These are phyloP conservation scores for Chaenogobius annularis DNA, from an alignment of 2,113 vertebrate genomes.

Conservation along the genomic window DNA sequence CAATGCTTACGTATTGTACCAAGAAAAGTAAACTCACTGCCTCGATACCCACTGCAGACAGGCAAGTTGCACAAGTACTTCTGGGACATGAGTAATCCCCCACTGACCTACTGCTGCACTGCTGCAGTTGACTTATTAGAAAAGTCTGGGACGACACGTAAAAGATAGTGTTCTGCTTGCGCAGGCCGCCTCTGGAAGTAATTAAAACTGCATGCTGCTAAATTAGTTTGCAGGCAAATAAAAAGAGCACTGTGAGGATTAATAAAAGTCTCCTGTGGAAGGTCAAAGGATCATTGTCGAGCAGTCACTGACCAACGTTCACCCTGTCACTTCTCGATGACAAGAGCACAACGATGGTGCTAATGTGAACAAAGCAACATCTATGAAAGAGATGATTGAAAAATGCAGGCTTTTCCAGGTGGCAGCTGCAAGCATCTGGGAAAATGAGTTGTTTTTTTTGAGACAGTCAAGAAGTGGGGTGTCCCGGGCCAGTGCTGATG, in stretches of 20 bases:
- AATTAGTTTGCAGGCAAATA: constrained; percentile 5
- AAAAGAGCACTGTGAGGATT: constrained; percentile 4
- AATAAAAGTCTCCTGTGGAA: background rate
- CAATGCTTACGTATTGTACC: constrained; percentile 36
- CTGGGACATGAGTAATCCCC: constrained; percentile 4
- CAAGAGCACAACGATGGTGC: constrained; percentile 15
- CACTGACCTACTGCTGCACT: constrained; percentile 21
- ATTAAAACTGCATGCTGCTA: constrained; percentile 15
- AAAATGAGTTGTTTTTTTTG: constrained; percentile 48
- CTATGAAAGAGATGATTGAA: constrained; percentile 29
- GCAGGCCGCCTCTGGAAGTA: background rate
- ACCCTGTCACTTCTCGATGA: constrained; percentile 18
- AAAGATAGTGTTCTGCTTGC: background rate
- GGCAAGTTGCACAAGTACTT: constrained; percentile 15
- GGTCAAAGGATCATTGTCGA: constrained; percentile 40
- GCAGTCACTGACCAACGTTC: constrained; percentile 1
- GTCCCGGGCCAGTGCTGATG: constrained; percentile 29
- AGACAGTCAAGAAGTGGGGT: constrained; percentile 15
- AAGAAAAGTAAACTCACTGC: constrained; percentile 20
- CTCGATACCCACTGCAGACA: background rate
- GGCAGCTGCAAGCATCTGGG: constrained; percentile 56
- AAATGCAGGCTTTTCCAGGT: constrained; percentile 21
- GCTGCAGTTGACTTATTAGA: background rate
- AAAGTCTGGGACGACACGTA: background rate
- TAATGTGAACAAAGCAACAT: constrained; percentile 22